Conservation (phyloP, 2,797 vertebrate species). For the Neosilurus mollespiculum region DNA sequence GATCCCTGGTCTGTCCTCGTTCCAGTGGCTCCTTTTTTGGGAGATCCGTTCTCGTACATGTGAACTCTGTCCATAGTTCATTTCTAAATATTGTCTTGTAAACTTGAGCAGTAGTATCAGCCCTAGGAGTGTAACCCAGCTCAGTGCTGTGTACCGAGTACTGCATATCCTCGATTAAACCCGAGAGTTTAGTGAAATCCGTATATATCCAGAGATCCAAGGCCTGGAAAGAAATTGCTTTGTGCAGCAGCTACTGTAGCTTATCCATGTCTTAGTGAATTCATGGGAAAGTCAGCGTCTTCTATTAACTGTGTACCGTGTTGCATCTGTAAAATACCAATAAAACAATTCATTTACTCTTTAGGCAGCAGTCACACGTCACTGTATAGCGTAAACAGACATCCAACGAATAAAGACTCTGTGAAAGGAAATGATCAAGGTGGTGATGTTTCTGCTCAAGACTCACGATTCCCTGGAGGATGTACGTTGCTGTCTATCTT, state of each 20-base stretch:
- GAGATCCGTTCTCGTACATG: neutral
- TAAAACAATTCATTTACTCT: neutral
- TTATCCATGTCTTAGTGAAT: too few relatives aligned
- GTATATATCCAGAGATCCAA: neutral
- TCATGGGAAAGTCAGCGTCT: neutral
- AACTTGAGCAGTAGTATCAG: neutral
- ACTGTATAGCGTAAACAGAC: too few relatives aligned
- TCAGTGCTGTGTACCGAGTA: too few relatives aligned
- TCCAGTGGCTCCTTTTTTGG: neutral
- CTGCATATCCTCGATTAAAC: neutral
- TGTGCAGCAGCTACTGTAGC: neutral
- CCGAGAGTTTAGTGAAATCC: too few relatives aligned
- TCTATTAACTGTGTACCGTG: neutral
- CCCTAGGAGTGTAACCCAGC: too few relatives aligned
- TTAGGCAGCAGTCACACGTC: too few relatives aligned
- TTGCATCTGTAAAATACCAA: neutral
- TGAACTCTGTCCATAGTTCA: neutral
- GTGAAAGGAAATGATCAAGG: too few relatives aligned
- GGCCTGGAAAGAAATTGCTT: neutral
- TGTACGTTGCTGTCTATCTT: too few relatives aligned
- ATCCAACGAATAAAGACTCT: too few relatives aligned
- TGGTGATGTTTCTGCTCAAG: too few relatives aligned
- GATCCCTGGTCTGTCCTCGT: neutral
- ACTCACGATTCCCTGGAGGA: too few relatives aligned
- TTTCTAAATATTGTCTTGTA: neutral